These are phyloP conservation scores for Ianthella basta DNA, from an alignment of 37 sponge, comb jelly and placozoan species.

Conservation along the genomic window DNA sequence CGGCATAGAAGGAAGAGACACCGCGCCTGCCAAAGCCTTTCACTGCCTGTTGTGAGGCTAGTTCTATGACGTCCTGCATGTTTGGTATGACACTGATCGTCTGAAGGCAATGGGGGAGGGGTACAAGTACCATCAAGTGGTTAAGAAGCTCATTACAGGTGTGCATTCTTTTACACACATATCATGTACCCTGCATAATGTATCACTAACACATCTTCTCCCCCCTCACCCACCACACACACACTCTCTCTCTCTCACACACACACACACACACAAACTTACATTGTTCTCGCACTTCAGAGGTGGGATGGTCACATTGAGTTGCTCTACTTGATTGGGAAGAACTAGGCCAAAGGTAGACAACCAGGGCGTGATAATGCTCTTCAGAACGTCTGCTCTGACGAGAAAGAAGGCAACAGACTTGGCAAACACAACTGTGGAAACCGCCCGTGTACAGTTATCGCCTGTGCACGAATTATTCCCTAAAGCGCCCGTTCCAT, in stretches of 20 bases:
- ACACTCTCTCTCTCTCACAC: too few relatives aligned
- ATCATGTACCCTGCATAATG: too few relatives aligned
- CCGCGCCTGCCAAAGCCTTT: not conserved
- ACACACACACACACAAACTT: too few relatives aligned
- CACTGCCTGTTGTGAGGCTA: conserved; percentile 10
- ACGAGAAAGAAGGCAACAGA: conserved; percentile 25
- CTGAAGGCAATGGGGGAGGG: too few relatives aligned
- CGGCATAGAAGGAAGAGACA: not conserved
- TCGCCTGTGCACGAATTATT: too few relatives aligned
- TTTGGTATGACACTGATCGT: too few relatives aligned
- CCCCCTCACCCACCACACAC: too few relatives aligned
- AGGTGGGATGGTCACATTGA: not conserved
- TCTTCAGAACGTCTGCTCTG: conserved; percentile 4
- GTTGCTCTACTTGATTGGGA: not conserved
- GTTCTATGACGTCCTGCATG: not conserved
- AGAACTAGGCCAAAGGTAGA: not conserved
- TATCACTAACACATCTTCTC: too few relatives aligned
- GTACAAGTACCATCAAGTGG: too few relatives aligned
- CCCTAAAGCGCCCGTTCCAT: not conserved
- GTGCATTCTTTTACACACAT: too few relatives aligned
- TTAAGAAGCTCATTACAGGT: too few relatives aligned
- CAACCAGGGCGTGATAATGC: conserved; percentile 2
- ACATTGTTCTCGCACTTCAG: not conserved
- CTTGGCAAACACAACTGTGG: conserved; percentile 4
- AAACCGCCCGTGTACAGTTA: too few relatives aligned